Evolutionary conservation across 2,113 vertebrate species (phyloP).

Genomic region (Meleagris gallopavo): DNA sequence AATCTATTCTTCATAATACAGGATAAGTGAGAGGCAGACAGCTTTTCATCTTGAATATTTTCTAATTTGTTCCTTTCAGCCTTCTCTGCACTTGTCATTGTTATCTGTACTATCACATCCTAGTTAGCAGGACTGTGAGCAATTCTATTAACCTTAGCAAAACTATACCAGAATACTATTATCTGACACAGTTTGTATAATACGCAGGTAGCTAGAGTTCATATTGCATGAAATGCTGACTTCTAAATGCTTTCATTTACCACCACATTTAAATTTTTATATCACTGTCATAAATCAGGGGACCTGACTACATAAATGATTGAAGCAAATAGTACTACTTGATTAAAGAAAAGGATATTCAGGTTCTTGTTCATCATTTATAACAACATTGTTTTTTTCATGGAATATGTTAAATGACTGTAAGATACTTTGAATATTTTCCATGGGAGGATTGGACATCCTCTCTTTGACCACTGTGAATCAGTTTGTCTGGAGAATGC

Average conservation of each 20-base stretch:
- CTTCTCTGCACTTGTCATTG: background rate
- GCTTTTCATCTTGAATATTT: background rate
- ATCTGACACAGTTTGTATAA: background rate
- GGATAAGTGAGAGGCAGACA: background rate
- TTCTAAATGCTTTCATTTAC: conserved; percentile 10
- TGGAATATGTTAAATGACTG: background rate
- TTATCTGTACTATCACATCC: background rate
- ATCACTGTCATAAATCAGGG: background rate
- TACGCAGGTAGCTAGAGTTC: background rate
- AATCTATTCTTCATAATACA: background rate
- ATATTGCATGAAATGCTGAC: background rate
- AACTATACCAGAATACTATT: background rate
- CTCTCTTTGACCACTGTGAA: conserved; percentile 6
- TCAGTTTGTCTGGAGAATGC: conserved; percentile 9
- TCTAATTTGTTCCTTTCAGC: background rate
- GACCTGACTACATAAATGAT: background rate
- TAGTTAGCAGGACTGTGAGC: background rate
- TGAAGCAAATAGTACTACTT: background rate
- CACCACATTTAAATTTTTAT: background rate
- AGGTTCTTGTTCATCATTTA: conserved; percentile 13
- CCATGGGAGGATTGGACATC: conserved; percentile 4
- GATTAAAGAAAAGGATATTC: background rate
- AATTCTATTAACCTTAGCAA: background rate
- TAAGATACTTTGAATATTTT: conserved; percentile 52
- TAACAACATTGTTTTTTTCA: conserved; percentile 22